Evolutionary conservation across 92 coral and sea anemone genomes (phyloP).

Genomic region (Epizoanthus stellaris): DNA sequence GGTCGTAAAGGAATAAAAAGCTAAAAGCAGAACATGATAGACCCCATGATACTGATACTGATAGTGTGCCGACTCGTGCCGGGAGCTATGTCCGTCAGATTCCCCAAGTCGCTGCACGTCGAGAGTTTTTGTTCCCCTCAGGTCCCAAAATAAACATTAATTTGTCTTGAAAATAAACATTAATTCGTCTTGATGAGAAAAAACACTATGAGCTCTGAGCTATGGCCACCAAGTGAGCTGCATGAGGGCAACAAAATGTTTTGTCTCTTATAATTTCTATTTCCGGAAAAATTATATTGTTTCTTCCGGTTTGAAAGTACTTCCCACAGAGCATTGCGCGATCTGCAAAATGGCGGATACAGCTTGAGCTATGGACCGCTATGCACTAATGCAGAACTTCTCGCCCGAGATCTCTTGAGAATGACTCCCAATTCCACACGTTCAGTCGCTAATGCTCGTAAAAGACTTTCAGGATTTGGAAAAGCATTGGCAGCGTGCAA

Average conservation of each 20-base stretch:
- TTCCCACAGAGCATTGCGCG: slow-evolving; percentile 26
- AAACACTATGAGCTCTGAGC: background rate
- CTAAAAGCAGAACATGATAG: background rate
- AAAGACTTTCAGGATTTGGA: slow-evolving; percentile 40
- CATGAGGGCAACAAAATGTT: no score
- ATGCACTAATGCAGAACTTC: no score
- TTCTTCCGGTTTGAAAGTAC: background rate
- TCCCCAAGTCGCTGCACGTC: slow-evolving; percentile 24
- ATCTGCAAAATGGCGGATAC: slow-evolving; percentile 6
- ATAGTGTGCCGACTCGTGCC: background rate
- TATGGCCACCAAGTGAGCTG: no score
- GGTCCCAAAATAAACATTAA: background rate
- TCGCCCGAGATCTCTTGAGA: no score
- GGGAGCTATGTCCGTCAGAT: background rate
- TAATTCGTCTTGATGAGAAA: background rate
- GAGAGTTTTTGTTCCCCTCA: background rate
- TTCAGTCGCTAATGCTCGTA: slow-evolving; percentile 25
- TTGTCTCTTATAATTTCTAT: background rate
- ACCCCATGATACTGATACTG: no score
- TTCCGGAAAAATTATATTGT: background rate
- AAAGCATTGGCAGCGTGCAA: slow-evolving; percentile 54
- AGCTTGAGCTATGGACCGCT: background rate
- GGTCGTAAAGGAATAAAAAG: background rate
- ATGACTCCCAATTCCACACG: slow-evolving; percentile 16
- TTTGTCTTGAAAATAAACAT: background rate